Conservation (phyloP, 2,888 invertebrate species). For the Halocaridina rubra region DNA sequence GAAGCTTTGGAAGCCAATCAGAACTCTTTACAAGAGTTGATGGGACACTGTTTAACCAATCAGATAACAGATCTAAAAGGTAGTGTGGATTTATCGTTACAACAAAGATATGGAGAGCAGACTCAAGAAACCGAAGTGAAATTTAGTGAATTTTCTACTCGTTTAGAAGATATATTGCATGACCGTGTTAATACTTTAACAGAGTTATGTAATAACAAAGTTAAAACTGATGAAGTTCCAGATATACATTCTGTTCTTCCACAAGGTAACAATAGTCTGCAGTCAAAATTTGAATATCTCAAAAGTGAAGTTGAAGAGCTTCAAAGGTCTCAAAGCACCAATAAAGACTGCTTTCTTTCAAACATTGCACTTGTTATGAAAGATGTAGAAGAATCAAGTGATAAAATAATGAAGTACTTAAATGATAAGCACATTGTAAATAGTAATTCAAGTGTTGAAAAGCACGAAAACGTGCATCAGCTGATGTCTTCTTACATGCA, state of each 20-base stretch:
- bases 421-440: not conserved
- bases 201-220: not conserved
- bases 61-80: constrained; percentile 6
- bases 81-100: constrained; percentile 2
- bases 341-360: not conserved
- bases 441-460: not conserved
- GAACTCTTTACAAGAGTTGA: constrained; percentile 3
- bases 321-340: not conserved
- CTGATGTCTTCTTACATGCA: not conserved
- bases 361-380: not conserved
- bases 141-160: not conserved
- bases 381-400: constrained; percentile 11
- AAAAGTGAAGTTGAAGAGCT: not conserved
- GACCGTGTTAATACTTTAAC: constrained; percentile 3
- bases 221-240: not conserved
- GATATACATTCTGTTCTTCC: not conserved
- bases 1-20: constrained; percentile 4
- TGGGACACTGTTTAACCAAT: not conserved
- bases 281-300: constrained; percentile 3
- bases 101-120: not conserved
- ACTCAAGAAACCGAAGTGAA: not conserved
- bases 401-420: not conserved
- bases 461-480: constrained; percentile 1
- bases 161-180: constrained; percentile 12
- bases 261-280: not conserved